Evolutionary conservation across 2,797 vertebrate genomes (phyloP).

Genomic region (Tachyglossus aculeatus): DNA sequence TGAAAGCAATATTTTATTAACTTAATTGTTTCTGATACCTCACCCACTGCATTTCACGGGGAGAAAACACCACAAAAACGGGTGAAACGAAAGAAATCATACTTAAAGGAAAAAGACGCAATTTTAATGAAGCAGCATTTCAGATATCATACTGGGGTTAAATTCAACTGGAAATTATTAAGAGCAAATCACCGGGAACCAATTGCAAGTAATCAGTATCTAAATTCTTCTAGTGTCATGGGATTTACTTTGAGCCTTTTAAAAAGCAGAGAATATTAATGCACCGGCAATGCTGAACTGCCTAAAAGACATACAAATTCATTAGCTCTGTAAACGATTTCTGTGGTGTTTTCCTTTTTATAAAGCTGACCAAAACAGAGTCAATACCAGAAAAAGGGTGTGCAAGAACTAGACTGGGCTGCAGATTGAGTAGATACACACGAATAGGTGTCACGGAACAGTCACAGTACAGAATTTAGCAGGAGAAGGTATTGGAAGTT

Average conservation of each 20-base stretch:
- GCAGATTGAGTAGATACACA: slow-evolving; percentile 41
- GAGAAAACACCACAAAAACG: slow-evolving; percentile 52
- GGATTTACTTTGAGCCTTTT: slow-evolving; percentile 59
- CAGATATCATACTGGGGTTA: slow-evolving; percentile 65
- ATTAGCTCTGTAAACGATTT: slow-evolving; percentile 36
- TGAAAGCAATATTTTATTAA: slow-evolving; percentile 46
- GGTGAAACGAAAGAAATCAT: slow-evolving; percentile 57
- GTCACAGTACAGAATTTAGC: slow-evolving; percentile 45
- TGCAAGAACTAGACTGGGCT: slow-evolving; percentile 41
- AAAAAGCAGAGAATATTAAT: slow-evolving; percentile 56
- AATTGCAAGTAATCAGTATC: slow-evolving; percentile 60
- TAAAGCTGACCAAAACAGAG: slow-evolving; percentile 52
- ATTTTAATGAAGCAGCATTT: slow-evolving; percentile 68
- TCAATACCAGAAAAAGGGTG: slow-evolving; percentile 22
- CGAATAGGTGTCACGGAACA: slow-evolving; percentile 40
- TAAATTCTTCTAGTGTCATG: slow-evolving; percentile 57
- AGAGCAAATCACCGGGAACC: slow-evolving; percentile 64
- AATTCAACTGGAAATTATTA: slow-evolving; percentile 66
- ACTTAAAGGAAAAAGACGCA: slow-evolving; percentile 46
- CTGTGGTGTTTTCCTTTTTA: slow-evolving; percentile 37
- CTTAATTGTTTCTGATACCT: slow-evolving; percentile 67
- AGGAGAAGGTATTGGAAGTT: slow-evolving; percentile 44
- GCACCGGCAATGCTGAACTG: slow-evolving; percentile 22
- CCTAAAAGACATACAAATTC: slow-evolving; percentile 42
- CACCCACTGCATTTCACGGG: slow-evolving; percentile 48